Evolutionary conservation across 2,797 vertebrate species (phyloP).

Genomic region (Dendrocincla tyrannina): DNA sequence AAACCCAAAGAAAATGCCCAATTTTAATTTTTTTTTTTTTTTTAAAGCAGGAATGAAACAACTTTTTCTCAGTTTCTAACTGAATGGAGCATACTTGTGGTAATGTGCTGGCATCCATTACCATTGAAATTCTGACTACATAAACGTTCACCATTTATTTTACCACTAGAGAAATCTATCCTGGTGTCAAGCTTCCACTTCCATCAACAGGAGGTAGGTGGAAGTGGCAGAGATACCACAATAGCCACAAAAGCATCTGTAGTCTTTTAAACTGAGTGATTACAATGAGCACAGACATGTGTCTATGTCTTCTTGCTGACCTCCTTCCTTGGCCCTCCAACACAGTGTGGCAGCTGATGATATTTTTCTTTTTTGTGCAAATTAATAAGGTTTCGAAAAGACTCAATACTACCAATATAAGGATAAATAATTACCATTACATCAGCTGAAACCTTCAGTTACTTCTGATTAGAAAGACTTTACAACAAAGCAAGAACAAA

Average conservation of each 20-base stretch:
- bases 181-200: constrained; percentile 16
- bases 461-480: background rate
- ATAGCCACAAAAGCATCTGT: background rate
- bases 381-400: background rate
- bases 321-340: background rate
- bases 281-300: background rate
- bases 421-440: background rate
- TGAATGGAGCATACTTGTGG: background rate
- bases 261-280: constrained; percentile 5
- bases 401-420: background rate
- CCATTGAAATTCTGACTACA: background rate
- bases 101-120: background rate
- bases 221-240: background rate
- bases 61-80: background rate
- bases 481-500: background rate
- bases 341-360: background rate
- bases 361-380: background rate
- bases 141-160: constrained; percentile 7
- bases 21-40: background rate
- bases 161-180: constrained; percentile 10
- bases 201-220: constrained; percentile 9
- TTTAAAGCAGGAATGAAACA: background rate
- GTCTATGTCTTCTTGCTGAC: background rate
- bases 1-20: background rate
- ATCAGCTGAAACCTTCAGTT: background rate